phyloP scores from a whole-genome alignment of 2,113 vertebrate species.

The Ursus arctos region DNA sequence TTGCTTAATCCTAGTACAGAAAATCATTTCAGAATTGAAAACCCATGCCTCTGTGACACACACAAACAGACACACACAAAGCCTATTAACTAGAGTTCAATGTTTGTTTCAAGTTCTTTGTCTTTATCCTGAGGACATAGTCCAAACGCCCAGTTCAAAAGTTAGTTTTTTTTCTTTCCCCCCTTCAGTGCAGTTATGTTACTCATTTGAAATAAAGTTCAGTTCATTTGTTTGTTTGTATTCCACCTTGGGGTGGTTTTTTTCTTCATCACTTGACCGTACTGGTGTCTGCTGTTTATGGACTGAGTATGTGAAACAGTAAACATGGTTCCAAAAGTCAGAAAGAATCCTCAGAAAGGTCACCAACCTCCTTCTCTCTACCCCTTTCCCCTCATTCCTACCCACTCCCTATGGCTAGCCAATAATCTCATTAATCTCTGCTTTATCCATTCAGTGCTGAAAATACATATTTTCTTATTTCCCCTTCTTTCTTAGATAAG shows the following conservation, averaged over 20 bases:
- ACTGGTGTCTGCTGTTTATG: conserved; percentile 12
- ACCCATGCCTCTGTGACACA: background rate
- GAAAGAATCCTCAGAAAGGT: background rate
- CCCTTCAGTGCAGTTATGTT: background rate
- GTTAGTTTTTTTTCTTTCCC: background rate
- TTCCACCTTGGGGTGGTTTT: background rate
- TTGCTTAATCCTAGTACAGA: conserved; percentile 40
- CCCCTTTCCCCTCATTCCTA: background rate
- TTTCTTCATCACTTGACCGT: background rate
- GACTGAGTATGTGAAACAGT: conserved; percentile 15
- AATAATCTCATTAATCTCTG: conserved; percentile 6
- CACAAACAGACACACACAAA: background rate
- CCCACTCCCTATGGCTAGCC: background rate
- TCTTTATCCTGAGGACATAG: conserved; percentile 50
- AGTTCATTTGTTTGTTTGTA: conserved; percentile 6
- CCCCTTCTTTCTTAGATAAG: background rate
- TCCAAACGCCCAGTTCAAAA: conserved; percentile 45
- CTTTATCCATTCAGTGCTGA: background rate
- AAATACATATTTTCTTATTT: conserved; percentile 31
- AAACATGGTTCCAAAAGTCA: conserved; percentile 41
- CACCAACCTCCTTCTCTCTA: background rate
- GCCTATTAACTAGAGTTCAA: background rate
- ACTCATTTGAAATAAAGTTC: background rate
- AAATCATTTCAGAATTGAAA: conserved; percentile 49
- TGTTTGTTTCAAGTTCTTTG: conserved; percentile 7